Evolutionary conservation across 2,113 vertebrate genomes (phyloP), one percentile per base, ranked within the genome.

Genomic region (Actinemys pallida): DNA sequence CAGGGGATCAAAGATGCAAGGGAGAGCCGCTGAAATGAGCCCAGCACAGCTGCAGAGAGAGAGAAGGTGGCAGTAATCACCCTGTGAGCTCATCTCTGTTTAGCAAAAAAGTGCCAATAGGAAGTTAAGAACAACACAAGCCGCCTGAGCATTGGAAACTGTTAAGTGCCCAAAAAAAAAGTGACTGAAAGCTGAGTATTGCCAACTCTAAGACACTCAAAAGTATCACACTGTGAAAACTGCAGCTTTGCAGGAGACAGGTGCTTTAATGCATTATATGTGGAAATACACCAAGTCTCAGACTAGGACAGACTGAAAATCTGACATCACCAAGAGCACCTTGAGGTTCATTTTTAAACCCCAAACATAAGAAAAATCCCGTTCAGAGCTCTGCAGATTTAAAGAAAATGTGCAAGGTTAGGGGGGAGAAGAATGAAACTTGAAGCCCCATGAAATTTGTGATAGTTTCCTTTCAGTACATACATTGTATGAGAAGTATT

Each of bases 151-250:
- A 29, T 89, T 89, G 96, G 81, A 91, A 97, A 86, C 86, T 95
- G 49, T 65, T 90, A 90, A 83, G 89, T 92, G 92, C 92, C 86
- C 88, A 97, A 89, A 86, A 95, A 93, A 88, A 93, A 92, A 93
- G 59, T 88, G 80, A 50, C 14, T 82, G 93, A 50, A 83, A 92
- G 76, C 96, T 75, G 89, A 83, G 45, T 24, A 0, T 65, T 79
- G 89, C 83, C 92, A 84, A 89, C 90, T 89, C 90, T 93, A 92
- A 96, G 87, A 94, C 25, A 1, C 90, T 47, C 82, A 86, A 95
- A 49, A 95, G 90, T 91, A 84, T 45, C 88, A 83, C 96, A 97
- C 98, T 97, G 97, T 98, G 98, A 97, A 96, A 97, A 94, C 52
- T 0, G 0, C 86, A 47, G 90, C 42, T 1, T 83, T 89, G 78